These are phyloP conservation scores for Halcyon senegalensis DNA, from an alignment of 2,113 vertebrate genomes.

Conservation along the genomic window DNA sequence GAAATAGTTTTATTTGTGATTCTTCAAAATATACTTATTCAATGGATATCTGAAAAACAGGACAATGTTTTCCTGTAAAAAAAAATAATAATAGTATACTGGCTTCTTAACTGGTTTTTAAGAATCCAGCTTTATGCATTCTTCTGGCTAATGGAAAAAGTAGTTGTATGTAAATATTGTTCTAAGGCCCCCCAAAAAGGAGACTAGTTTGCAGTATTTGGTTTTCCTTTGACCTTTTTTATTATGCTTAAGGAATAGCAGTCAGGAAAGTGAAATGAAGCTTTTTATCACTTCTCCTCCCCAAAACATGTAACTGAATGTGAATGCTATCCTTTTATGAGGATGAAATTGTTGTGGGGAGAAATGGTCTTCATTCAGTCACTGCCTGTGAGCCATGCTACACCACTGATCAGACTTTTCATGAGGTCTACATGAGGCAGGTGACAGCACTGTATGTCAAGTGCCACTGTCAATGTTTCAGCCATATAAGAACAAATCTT, in stretches of 20 bases:
- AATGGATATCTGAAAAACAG: not conserved
- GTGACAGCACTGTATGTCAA: not conserved
- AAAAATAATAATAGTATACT: not conserved
- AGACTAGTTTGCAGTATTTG: accelerated
- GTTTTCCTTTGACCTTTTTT: not conserved
- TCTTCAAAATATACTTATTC: not conserved
- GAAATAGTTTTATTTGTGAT: not conserved
- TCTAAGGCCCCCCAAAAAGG: not conserved
- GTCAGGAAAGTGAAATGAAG: not conserved
- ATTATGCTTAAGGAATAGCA: not conserved
- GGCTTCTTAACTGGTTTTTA: accelerated
- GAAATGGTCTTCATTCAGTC: not conserved
- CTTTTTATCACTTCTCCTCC: not conserved
- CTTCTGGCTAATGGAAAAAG: not conserved
- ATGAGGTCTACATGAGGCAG: not conserved
- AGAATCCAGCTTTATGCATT: not conserved
- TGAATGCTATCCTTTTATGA: not conserved
- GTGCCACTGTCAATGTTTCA: not conserved
- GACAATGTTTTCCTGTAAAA: not conserved
- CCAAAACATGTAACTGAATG: not conserved
- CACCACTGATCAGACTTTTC: not conserved
- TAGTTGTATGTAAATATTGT: not conserved
- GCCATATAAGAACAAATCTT: not conserved
- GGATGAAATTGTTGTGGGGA: not conserved
- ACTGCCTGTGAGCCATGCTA: accelerated